Evolutionary conservation across 2,888 invertebrate species (phyloP), one percentile per base, ranked within the genome.

Genomic region (Plebejus argus): DNA sequence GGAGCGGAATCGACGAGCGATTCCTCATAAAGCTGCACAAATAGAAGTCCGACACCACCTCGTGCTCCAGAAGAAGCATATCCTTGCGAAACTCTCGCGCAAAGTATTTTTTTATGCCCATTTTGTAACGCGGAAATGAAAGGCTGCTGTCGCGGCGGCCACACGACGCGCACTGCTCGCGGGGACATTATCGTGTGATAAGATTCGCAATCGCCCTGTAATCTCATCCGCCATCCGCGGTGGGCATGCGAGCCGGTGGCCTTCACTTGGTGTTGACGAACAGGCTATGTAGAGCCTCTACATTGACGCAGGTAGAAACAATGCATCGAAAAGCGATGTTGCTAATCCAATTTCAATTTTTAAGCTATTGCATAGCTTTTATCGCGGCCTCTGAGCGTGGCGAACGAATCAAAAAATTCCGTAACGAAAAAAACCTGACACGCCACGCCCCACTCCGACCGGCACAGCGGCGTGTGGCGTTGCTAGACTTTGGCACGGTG

Each of bases 81-180:
- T 83, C 81, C 72, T 78, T 53, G 78, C 83, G 83, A 77, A 90
- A 87, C 77, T 93, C 87, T 5, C 82, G 84, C 80, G 83, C 88
- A 45, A 90, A 90, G 83, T 90, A 91, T 77, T 86, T 85, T 81
- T 86, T 88, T 12, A 85, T 79, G 76, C 86, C 86, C 92, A 92
- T 92, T 84, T 85, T 85, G 39, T 20, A 45, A 76, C 72, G 72
- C 58, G 77, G 77, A 77, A 72, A 72, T 72, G 71, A 23, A 35
- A 53, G 53, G 71, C n/a, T 20, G 53, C 20, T 10, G 39, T 35
- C 39, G n/a, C 77, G 77, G 6, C 20, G 35, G 35, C 71, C n/a
- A 35, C 70, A 15, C 70, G 53, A 20, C 58, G 66, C 8, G 35
- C 33, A 76, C 76, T 76, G 39, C n/a, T 39, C 12, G 70, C 70